Conservation (phyloP, 2,797 vertebrate genomes). For the Sebastes umbrosus region DNA sequence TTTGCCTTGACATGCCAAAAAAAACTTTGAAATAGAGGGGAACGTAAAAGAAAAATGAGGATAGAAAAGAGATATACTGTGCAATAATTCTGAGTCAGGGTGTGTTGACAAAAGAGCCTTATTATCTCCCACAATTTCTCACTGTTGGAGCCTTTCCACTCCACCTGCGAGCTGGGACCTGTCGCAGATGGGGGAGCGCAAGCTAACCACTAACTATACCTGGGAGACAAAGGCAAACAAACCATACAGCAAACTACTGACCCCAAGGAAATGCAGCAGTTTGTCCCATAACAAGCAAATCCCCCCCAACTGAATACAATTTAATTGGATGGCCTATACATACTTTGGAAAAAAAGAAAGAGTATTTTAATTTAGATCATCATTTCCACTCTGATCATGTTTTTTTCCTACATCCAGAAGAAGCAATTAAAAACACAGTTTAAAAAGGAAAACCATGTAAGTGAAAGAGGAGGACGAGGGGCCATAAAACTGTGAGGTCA, state of each 20-base stretch:
- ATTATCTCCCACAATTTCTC: constrained; percentile 39
- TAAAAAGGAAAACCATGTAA: constrained; percentile 4
- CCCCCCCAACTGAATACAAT: constrained; percentile 45
- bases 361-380: constrained; percentile 3
- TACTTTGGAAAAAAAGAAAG: constrained; percentile 46
- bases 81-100: constrained; percentile 2
- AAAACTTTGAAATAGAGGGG: not conserved
- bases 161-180: constrained; percentile 69
- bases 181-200: constrained; percentile 51
- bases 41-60: constrained; percentile 7
- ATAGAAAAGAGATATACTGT: not conserved
- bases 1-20: constrained; percentile 7
- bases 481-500: constrained; percentile 25
- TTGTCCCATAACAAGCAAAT: constrained; percentile 68
- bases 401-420: not conserved
- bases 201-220: constrained; percentile 73
- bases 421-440: constrained; percentile 13
- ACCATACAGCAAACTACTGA: constrained; percentile 58
- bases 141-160: constrained; percentile 38
- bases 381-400: constrained; percentile 7
- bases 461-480: constrained; percentile 7
- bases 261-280: constrained; percentile 75
- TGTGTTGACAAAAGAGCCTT: constrained; percentile 27
- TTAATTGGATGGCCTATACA: constrained; percentile 75
- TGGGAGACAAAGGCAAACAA: constrained; percentile 73